phyloP scores from a whole-genome alignment of 1,140 invertebrate genomes.

The Melanaphis sacchari region DNA sequence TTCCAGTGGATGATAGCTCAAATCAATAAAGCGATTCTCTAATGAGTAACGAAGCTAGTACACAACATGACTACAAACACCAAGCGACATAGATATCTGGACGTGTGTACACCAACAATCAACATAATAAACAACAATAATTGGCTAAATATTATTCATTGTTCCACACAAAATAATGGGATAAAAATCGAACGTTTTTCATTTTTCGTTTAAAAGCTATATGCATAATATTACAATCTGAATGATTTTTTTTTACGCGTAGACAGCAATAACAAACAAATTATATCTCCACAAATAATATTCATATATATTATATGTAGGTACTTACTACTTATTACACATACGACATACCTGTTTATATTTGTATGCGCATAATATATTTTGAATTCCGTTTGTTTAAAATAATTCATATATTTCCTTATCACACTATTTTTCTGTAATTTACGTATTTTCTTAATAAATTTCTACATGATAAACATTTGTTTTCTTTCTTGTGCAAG shows the following conservation, averaged over 20 bases:
- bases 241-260: neutral
- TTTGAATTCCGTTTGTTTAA: neutral
- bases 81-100: neutral
- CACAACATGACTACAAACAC: neutral
- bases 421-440: neutral
- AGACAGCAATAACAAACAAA: neutral
- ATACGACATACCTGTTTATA: neutral
- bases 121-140: neutral
- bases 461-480: neutral
- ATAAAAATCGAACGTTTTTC: neutral
- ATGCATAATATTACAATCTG: neutral
- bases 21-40: constrained; percentile 34
- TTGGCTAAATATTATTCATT: neutral
- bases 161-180: neutral
- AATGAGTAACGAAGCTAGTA: neutral
- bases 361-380: neutral
- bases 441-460: neutral
- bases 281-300: neutral
- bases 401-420: neutral
- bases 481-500: neutral
- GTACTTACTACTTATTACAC: no score
- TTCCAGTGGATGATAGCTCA: constrained; percentile 70
- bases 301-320: neutral
- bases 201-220: neutral
- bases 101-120: neutral